Conservation (phyloP, 2,888 invertebrate species). For the Orchestes rusci region DNA sequence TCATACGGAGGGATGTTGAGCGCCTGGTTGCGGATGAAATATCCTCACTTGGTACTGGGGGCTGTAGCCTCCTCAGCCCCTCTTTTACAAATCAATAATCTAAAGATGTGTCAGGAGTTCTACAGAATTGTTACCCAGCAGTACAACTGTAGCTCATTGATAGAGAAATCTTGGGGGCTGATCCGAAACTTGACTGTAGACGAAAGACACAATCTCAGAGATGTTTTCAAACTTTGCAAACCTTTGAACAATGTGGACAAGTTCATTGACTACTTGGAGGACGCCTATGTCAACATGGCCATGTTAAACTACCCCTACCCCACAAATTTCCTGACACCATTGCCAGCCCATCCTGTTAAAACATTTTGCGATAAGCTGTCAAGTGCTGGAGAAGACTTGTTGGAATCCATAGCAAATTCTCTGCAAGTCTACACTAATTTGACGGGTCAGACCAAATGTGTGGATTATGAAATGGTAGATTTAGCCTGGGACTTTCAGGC, state of each 20-base stretch:
- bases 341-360: conserved; percentile 81
- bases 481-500: conserved; percentile 77
- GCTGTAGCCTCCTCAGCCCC: conserved; percentile 92
- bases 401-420: conserved; percentile 60
- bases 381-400: conserved; percentile 41
- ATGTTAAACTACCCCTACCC: conserved; percentile 96
- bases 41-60: conserved; percentile 81
- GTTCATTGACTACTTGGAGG: conserved; percentile 63
- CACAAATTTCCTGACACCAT: conserved; percentile 68
- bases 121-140: conserved; percentile 71
- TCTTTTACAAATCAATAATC: conserved; percentile 73
- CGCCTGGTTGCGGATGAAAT: conserved; percentile 94
- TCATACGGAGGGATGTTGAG: conserved; percentile 98
- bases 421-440: conserved; percentile 75
- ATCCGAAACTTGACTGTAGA: conserved; percentile 52
- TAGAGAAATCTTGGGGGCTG: conserved; percentile 70
- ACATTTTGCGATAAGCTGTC: conserved; percentile 50
- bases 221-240: conserved; percentile 72
- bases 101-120: conserved; percentile 72
- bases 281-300: conserved; percentile 73
- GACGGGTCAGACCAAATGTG: conserved; percentile 63
- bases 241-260: conserved; percentile 50
- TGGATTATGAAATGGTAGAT: conserved; percentile 59
- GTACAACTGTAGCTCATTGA: conserved; percentile 65
- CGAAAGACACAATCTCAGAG: conserved; percentile 54